A percentile compares a stretch with the other conserved stretches of the same genome.
These are phyloP conservation scores for Antheraea mylitta DNA, from an alignment of 1,140 invertebrate species.

Conservation along the genomic window DNA sequence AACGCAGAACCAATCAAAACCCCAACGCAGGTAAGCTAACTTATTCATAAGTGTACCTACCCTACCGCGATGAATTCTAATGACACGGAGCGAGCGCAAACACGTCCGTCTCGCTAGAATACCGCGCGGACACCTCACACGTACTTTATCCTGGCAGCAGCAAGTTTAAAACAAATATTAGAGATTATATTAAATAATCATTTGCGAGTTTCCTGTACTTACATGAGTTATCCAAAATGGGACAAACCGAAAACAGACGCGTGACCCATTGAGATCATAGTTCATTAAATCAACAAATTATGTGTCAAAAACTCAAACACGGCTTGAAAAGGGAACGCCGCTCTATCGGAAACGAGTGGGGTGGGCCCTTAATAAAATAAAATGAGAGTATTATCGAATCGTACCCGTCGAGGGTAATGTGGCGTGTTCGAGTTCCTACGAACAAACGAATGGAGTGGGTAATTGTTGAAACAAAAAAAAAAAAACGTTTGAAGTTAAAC, in stretches of 20 bases:
- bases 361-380: constrained; percentile 55
- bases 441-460: constrained; percentile 11
- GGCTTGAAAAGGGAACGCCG: constrained; percentile 34
- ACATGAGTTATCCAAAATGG: not conserved
- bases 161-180: too few species aligned
- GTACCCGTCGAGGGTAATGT: constrained; percentile 49
- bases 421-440: constrained; percentile 7
- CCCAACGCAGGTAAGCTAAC: too few species aligned
- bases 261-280: constrained; percentile 13
- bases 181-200: too few species aligned
- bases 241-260: not conserved
- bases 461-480: not conserved
- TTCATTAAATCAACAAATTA: constrained; percentile 60
- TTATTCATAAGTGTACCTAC: too few species aligned
- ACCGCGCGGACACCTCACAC: too few species aligned
- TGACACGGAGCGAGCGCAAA: too few species aligned
- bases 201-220: too few species aligned
- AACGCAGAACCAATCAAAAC: too few species aligned
- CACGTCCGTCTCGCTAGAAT: too few species aligned
- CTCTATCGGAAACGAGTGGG: constrained; percentile 33
- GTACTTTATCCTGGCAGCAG: too few species aligned
- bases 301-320: constrained; percentile 50
- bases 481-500: not conserved
- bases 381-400: constrained; percentile 62
- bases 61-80: too few species aligned